These are phyloP conservation scores for Melanotaenia trifasciata DNA, from an alignment of 2,797 vertebrate species.

Conservation along the genomic window DNA sequence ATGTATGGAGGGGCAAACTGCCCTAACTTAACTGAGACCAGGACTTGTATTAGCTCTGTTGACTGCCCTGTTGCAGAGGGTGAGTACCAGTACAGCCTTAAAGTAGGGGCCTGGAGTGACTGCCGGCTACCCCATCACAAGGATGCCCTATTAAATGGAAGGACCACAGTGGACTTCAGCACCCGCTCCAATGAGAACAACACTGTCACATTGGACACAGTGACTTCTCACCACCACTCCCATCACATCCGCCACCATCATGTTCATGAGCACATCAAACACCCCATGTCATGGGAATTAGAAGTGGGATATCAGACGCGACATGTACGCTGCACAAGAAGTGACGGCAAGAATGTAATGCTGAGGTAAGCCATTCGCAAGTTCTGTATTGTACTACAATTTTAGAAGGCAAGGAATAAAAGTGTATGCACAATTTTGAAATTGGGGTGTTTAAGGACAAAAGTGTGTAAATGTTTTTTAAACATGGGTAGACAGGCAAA, in stretches of 20 bases:
- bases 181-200: constrained; percentile 82
- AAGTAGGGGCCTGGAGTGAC: constrained; percentile 90
- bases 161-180: constrained; percentile 84
- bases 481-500: background rate
- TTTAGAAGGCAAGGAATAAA: background rate
- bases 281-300: constrained; percentile 77
- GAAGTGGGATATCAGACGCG: constrained; percentile 93
- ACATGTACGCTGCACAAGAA: constrained; percentile 89
- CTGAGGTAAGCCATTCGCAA: constrained; percentile 86
- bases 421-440: background rate
- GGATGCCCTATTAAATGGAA: constrained; percentile 78
- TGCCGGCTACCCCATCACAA: constrained; percentile 86
- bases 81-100: constrained; percentile 90
- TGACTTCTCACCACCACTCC: constrained; percentile 51
- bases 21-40: constrained; percentile 90
- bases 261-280: constrained; percentile 49
- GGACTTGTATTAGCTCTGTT: constrained; percentile 76
- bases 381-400: too few species aligned
- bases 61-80: constrained; percentile 86
- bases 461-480: background rate
- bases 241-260: constrained; percentile 49
- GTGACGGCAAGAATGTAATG: constrained; percentile 86
- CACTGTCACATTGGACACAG: constrained; percentile 66
- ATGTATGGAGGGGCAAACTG: constrained; percentile 91
- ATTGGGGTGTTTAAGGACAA: background rate